Percentiles rank a stretch among this genome's conserved stretches.
Conservation (phyloP, 2,888 invertebrate genomes). For the Cosmorhoe ocellata region DNA sequence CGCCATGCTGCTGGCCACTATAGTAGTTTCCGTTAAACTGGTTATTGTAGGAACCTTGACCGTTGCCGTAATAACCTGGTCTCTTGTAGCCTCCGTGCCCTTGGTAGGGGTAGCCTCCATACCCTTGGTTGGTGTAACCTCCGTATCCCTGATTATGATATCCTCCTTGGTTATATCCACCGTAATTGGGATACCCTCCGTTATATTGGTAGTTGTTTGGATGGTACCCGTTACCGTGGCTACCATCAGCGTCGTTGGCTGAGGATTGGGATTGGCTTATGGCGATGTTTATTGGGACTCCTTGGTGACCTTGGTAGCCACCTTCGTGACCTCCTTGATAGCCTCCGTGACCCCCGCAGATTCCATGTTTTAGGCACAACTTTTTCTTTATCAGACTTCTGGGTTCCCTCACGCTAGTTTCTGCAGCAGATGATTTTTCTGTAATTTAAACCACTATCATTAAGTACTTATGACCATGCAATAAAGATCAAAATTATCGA, state of each 20-base stretch:
- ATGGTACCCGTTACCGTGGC: conserved; percentile 51
- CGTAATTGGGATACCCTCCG: conserved; percentile 36
- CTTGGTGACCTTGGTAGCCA: conserved; percentile 37
- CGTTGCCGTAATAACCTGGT: conserved; percentile 58
- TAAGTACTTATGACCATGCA: conserved; percentile 25
- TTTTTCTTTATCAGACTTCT: conserved; percentile 52
- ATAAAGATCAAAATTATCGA: conserved; percentile 15
- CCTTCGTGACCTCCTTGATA: conserved; percentile 34
- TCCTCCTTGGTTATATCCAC: conserved; percentile 34
- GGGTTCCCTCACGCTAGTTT: conserved; percentile 41
- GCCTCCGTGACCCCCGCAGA: conserved; percentile 46
- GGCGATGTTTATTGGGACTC: conserved; percentile 66
- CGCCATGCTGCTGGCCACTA: conserved; percentile 40
- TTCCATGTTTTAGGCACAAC: conserved; percentile 57
- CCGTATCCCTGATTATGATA: conserved; percentile 34
- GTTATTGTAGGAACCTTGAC: conserved; percentile 58
- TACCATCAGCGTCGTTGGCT: conserved; percentile 61
- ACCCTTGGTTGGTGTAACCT: conserved; percentile 36
- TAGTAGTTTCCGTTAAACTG: conserved; percentile 74
- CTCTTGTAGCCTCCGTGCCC: conserved; percentile 46
- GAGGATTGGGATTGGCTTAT: conserved; percentile 75
- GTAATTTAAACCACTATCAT: conserved; percentile 23
- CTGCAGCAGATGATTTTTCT: conserved; percentile 42
- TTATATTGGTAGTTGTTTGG: conserved; percentile 62
- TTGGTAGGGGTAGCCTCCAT: conserved; percentile 42